Conservation (phyloP, 2,113 vertebrate genomes). For the Capreolus pygargus region DNA sequence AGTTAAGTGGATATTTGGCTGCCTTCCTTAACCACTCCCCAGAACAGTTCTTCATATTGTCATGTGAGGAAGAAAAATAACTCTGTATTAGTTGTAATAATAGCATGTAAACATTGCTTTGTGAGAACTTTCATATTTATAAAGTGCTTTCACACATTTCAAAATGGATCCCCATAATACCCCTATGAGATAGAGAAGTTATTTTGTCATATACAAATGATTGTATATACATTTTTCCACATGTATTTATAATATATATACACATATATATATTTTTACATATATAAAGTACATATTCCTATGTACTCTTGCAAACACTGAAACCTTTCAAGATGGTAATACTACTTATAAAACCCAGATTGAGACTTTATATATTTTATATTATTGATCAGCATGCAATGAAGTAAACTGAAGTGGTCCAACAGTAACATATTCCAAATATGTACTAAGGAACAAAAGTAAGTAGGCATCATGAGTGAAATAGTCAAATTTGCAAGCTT, state of each 20-base stretch:
- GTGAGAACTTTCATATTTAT: background rate
- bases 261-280: background rate
- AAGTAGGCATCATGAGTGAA: background rate
- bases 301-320: background rate
- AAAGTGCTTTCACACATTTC: background rate
- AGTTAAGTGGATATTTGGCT: background rate
- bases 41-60: background rate
- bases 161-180: background rate
- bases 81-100: background rate
- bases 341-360: background rate
- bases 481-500: background rate
- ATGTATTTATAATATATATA: background rate
- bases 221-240: background rate
- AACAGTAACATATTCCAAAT: background rate
- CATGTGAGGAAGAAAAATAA: background rate
- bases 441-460: background rate
- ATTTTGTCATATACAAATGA: background rate
- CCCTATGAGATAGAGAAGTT: background rate
- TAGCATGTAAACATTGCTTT: background rate
- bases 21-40: background rate
- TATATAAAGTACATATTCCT: background rate
- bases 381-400: background rate
- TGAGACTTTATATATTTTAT: background rate
- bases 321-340: background rate
- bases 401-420: background rate